phyloP scores from a whole-genome alignment of 1,140 invertebrate species.

The Drosophila subpulchrella region DNA sequence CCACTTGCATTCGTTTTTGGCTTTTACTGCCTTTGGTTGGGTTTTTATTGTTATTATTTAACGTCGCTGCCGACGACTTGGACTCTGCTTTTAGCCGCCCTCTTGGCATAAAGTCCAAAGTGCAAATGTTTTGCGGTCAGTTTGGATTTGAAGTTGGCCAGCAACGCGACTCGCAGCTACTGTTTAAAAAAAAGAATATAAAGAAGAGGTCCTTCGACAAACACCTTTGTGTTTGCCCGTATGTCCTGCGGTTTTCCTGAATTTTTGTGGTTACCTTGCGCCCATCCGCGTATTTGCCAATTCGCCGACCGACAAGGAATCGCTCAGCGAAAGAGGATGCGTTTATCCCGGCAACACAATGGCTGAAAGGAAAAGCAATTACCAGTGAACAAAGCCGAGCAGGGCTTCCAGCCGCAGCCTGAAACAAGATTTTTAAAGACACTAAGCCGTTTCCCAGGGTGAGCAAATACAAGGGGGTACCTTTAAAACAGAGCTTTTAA shows the following conservation, averaged over 20 bases:
- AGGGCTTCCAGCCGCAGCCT: slow-evolving; percentile 10
- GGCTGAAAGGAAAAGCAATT: slow-evolving; percentile 54
- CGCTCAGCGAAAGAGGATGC: slow-evolving; percentile 24
- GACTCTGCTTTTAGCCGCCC: slow-evolving; percentile 16
- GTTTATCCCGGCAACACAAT: slow-evolving; percentile 39
- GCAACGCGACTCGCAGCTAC: slow-evolving; percentile 66
- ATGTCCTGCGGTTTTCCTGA: slow-evolving; percentile 29
- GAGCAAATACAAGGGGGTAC: slow-evolving; percentile 13
- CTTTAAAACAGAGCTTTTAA: not conserved
- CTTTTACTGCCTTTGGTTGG: slow-evolving; percentile 62
- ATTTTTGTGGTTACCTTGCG: slow-evolving; percentile 24
- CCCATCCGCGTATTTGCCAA: slow-evolving; percentile 26
- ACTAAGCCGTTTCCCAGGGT: slow-evolving; percentile 27
- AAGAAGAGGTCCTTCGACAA: not conserved
- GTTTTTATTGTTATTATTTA: slow-evolving; percentile 78
- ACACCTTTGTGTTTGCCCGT: slow-evolving; percentile 10
- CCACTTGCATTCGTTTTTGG: slow-evolving; percentile 54
- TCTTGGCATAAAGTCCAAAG: slow-evolving; percentile 74
- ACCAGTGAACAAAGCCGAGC: slow-evolving; percentile 44
- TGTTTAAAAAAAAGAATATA: not conserved
- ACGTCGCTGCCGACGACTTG: slow-evolving; percentile 60
- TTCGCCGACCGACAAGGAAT: slow-evolving; percentile 12
- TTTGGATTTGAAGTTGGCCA: slow-evolving; percentile 77
- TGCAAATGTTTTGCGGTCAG: slow-evolving; percentile 82
- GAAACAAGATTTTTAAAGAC: slow-evolving; percentile 40